phyloP scores from a whole-genome alignment of 2,888 invertebrate genomes.

The Drosophila neonasuta region DNA sequence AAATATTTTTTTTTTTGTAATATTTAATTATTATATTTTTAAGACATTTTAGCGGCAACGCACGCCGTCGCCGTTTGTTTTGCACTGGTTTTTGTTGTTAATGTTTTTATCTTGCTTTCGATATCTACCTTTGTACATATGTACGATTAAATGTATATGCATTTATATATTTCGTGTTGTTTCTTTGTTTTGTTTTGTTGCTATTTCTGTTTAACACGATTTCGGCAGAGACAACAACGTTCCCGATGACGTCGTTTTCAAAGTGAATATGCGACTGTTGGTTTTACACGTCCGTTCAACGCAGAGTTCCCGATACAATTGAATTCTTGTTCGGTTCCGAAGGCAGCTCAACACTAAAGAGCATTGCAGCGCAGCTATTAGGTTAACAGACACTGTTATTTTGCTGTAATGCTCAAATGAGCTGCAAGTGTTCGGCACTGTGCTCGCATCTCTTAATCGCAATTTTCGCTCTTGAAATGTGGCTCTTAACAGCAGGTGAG shows the following conservation, averaged over 20 bases:
- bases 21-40: conserved; percentile 20
- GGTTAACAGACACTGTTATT: conserved; percentile 41
- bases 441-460: conserved; percentile 17
- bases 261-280: conserved; percentile 25
- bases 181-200: conserved; percentile 36
- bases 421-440: conserved; percentile 14
- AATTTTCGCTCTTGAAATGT: conserved; percentile 11
- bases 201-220: conserved; percentile 49
- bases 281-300: conserved; percentile 61
- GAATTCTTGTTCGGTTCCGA: conserved; percentile 43
- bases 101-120: conserved; percentile 16
- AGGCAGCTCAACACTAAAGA: conserved; percentile 29
- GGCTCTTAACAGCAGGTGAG: conserved; percentile 26
- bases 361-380: conserved; percentile 31
- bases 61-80: conserved; percentile 22
- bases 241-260: conserved; percentile 44
- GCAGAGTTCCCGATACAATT: conserved; percentile 67
- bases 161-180: not conserved
- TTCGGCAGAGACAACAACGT: conserved; percentile 53
- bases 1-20: conserved; percentile 3
- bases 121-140: conserved; percentile 17
- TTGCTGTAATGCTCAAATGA: conserved; percentile 42
- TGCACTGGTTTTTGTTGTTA: conserved; percentile 8
- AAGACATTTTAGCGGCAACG: conserved; percentile 61
- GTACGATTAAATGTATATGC: conserved; percentile 13